These are phyloP conservation scores for Mormyrus iriodes DNA, from an alignment of 2,113 vertebrate species.

Conservation along the genomic window DNA sequence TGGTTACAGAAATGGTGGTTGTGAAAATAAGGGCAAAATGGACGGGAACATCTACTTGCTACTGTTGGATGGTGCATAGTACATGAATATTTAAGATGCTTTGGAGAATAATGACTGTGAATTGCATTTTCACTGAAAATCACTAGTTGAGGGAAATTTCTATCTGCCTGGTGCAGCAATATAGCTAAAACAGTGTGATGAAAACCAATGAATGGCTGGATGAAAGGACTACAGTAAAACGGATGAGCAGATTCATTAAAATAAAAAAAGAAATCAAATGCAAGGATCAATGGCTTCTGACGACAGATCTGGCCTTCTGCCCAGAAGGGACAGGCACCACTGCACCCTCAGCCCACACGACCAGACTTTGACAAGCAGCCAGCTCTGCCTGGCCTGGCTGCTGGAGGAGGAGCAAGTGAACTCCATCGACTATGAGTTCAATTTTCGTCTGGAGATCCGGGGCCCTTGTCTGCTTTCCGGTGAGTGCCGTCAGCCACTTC, in stretches of 20 bases:
- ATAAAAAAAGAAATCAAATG: background rate
- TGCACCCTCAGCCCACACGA: constrained; percentile 46
- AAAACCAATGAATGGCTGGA: background rate
- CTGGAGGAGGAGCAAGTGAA: constrained; percentile 77
- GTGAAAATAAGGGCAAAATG: no score
- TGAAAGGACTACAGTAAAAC: background rate
- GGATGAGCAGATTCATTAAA: background rate
- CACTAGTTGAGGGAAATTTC: background rate
- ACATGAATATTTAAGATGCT: background rate
- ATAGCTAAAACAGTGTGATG: background rate
- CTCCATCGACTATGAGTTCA: constrained; percentile 86
- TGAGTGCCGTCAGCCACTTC: constrained; percentile 42
- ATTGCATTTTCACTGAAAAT: background rate
- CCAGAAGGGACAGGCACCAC: constrained; percentile 57
- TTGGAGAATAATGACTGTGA: background rate
- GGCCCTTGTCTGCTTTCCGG: constrained; percentile 86
- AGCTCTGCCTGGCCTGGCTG: constrained; percentile 67
- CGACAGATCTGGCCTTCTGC: constrained; percentile 18
- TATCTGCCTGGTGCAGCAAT: background rate
- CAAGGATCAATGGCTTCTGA: constrained; percentile 9
- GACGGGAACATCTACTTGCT: background rate
- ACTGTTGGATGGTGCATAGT: background rate
- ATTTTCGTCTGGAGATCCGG: constrained; percentile 87
- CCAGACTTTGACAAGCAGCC: constrained; percentile 45
- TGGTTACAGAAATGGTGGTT: no score